phyloP scores from a whole-genome alignment of 2,113 vertebrate species.

The Hippopotamus amphibius region DNA sequence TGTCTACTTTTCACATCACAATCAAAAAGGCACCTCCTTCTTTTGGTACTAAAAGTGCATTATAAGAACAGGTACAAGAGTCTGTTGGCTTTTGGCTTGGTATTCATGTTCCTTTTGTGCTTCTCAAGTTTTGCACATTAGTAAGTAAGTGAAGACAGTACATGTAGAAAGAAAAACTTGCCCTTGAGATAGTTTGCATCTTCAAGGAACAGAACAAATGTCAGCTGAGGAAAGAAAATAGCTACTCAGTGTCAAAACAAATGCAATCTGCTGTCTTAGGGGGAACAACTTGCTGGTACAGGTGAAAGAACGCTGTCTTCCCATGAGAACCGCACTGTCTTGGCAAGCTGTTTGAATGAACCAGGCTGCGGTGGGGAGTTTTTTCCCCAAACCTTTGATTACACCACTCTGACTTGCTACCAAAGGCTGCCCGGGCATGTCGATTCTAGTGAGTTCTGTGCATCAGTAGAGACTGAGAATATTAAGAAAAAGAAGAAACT shows the following conservation, averaged over 20 bases:
- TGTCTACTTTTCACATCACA: not conserved
- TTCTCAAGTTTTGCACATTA: not conserved
- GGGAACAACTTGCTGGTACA: not conserved
- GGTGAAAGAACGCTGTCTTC: not conserved
- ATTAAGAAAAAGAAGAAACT: not conserved
- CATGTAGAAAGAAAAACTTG: not conserved
- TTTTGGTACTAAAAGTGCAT: not conserved
- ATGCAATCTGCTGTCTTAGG: not conserved
- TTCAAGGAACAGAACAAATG: slow-evolving; percentile 4
- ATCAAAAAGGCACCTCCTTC: not conserved
- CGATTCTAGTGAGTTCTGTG: not conserved
- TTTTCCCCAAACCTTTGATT: not conserved
- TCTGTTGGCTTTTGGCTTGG: not conserved
- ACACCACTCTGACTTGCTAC: not conserved
- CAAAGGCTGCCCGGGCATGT: not conserved
- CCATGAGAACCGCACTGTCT: not conserved
- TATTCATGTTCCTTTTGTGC: not conserved
- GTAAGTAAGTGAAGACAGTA: not conserved
- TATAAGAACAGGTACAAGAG: not conserved
- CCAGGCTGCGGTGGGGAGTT: not conserved
- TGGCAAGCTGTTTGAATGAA: not conserved
- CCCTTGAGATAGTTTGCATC: not conserved
- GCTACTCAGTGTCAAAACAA: not conserved
- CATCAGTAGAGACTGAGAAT: not conserved
- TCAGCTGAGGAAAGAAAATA: not conserved